Conservation (phyloP, 2,888 invertebrate genomes). For the Lochmaea capreae region DNA sequence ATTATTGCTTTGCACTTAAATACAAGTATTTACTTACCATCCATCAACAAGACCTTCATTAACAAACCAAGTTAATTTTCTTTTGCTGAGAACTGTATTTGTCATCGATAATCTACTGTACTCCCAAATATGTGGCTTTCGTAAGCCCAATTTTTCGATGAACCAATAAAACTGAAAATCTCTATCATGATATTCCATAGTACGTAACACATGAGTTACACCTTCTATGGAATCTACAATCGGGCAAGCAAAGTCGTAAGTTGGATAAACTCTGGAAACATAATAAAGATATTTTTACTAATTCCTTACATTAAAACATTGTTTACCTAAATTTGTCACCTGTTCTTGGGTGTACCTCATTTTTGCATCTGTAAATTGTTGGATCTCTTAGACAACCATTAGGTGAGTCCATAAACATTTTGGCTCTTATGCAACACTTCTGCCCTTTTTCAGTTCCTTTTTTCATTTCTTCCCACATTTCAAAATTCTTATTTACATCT, state of each 20-base stretch:
- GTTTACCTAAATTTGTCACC: slow-evolving; percentile 92
- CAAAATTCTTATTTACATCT: slow-evolving; percentile 85
- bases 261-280: slow-evolving; percentile 91
- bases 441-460: slow-evolving; percentile 82
- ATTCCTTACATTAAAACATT: slow-evolving; percentile 25
- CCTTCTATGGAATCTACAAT: slow-evolving; percentile 98
- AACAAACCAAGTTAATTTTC: slow-evolving; percentile 98
- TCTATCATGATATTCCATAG: slow-evolving; percentile 98
- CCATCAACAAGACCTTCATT: slow-evolving; percentile 94
- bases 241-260: slow-evolving; percentile 99
- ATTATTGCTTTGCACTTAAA: neutral
- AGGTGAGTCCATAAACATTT: slow-evolving; percentile 95
- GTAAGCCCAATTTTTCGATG: slow-evolving; percentile 85
- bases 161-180: slow-evolving; percentile 99
- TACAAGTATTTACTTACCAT: slow-evolving; percentile 73
- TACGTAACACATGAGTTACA: slow-evolving; percentile 96
- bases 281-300: slow-evolving; percentile 24
- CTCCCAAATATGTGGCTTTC: slow-evolving; percentile 95
- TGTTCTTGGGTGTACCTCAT: slow-evolving; percentile 93
- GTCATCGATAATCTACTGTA: slow-evolving; percentile 98
- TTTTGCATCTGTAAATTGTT: slow-evolving; percentile 98
- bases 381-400: slow-evolving; percentile 99
- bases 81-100: slow-evolving; percentile 96
- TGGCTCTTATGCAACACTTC: slow-evolving; percentile 94
- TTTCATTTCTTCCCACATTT: slow-evolving; percentile 96